Base-by-base conservation (phyloP, 2,113 vertebrate genomes). In the Pseudopipra pipra region DNA sequence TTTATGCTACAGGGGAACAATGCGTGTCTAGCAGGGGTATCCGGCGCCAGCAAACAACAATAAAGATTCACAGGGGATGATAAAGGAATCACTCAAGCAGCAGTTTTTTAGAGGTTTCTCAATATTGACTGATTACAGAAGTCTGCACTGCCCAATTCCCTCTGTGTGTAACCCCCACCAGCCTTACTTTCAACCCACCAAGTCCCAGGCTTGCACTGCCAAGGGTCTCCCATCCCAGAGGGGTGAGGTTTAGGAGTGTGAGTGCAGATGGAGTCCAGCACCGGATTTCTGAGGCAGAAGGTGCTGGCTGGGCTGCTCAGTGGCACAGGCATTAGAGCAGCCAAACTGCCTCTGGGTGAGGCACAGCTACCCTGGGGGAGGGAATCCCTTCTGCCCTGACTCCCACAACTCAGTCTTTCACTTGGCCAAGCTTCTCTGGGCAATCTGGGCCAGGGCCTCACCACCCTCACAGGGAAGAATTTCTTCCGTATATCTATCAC, bases 41-140 rank as follows among this genome's bases (percentile, higher is more conserved):
- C 55, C 3, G 97, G 97, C 97, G 97, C 97, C 97, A 80, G 86
- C 73, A 92, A 97, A 92, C 92, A 94, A 96, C 97, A 97, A 97
- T 96, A 96, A 96, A 86, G 92, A 90, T 85, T 79, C 85, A 24
- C 66, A 68, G 55, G 37, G 37, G 24, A 9, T 75, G 96, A 96
- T 96, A 97, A 96, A 89, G 49, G 16, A 78, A 61, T 84, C 83
- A 96, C 74, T 95, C 89, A 92, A 91, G 87, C 91, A 93, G 94
- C 87, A 90, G 37, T 49, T 90, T 87, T 88, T 77, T 47, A 83
- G 89, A 95, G 83, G 87, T 92, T 80, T 94, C 77, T n/a, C 81
- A 54, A 39, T 85, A 90, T 67, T 52, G 78, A 59, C 89, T 83
- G 83, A 95, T 95, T 95, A 49, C 47, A 90, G 79, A 46, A 86